Percentiles rank a stretch among this genome's conserved stretches.
Evolutionary conservation across 2,797 vertebrate genomes (phyloP).

Genomic region (Darevskia mixta): DNA sequence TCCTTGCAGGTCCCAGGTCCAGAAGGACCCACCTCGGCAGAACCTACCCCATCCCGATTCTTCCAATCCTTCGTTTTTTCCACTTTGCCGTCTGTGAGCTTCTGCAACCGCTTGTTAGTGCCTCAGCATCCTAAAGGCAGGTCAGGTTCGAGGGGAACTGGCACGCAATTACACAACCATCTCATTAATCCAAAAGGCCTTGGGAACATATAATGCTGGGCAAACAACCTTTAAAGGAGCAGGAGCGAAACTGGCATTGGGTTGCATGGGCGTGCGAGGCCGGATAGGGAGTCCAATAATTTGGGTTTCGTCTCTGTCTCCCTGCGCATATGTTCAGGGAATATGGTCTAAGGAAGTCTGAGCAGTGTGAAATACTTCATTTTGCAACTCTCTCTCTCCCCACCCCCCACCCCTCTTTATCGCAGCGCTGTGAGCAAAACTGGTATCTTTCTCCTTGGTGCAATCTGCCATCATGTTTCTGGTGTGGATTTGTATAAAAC

Average conservation of each 20-base stretch:
- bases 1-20: background rate
- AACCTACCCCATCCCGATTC: background rate
- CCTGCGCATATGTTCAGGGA: too few species aligned
- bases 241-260: background rate
- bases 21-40: background rate
- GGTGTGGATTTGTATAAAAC: background rate
- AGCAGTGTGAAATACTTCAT: background rate
- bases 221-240: background rate
- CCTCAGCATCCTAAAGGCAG: background rate
- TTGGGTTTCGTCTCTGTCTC: background rate
- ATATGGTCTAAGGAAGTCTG: background rate
- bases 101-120: background rate
- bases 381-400: background rate
- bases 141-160: background rate
- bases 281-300: too few species aligned
- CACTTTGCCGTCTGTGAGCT: background rate
- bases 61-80: too few species aligned
- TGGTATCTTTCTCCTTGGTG: background rate
- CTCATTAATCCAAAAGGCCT: constrained; percentile 10
- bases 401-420: too few species aligned
- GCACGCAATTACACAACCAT: background rate
- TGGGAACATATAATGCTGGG: background rate
- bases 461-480: background rate
- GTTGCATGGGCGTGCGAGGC: too few species aligned
- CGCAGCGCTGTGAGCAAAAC: background rate